These are phyloP conservation scores for Mastomys coucha DNA, from an alignment of 2,113 vertebrate genomes.

Conservation along the genomic window DNA sequence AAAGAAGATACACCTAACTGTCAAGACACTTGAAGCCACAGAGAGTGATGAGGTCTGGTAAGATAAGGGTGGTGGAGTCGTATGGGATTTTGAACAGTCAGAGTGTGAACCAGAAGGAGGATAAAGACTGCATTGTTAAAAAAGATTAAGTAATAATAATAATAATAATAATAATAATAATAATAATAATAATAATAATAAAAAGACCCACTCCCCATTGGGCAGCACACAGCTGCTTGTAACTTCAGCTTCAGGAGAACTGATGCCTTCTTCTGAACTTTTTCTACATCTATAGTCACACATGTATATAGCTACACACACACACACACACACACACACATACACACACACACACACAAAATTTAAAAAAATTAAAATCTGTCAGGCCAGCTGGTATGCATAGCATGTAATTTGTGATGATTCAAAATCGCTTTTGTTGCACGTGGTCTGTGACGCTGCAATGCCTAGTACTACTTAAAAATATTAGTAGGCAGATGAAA, in stretches of 20 bases:
- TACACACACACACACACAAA: no score
- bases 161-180: no score
- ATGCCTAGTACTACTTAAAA: conserved; percentile 35
- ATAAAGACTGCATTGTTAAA: no score
- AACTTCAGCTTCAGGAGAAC: not conserved
- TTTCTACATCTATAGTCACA: not conserved
- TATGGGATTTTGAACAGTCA: no score
- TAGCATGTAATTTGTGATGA: conserved; percentile 28
- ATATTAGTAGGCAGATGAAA: conserved; percentile 25
- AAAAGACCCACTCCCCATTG: no score
- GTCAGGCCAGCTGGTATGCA: not conserved
- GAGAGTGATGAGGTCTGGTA: no score
- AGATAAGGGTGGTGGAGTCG: no score
- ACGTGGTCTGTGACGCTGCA: conserved; percentile 49
- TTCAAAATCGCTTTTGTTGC: conserved; percentile 26
- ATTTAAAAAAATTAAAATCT: not conserved
- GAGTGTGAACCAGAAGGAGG: no score
- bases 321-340: not conserved
- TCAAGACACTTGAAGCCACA: no score
- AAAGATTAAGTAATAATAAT: no score
- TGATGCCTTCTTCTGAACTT: not conserved
- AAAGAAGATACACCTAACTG: no score
- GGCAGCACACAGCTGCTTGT: not conserved
- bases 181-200: no score
- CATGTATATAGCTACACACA: not conserved